phyloP scores from a whole-genome alignment of 2,113 vertebrate genomes.

The Gobius niger region DNA sequence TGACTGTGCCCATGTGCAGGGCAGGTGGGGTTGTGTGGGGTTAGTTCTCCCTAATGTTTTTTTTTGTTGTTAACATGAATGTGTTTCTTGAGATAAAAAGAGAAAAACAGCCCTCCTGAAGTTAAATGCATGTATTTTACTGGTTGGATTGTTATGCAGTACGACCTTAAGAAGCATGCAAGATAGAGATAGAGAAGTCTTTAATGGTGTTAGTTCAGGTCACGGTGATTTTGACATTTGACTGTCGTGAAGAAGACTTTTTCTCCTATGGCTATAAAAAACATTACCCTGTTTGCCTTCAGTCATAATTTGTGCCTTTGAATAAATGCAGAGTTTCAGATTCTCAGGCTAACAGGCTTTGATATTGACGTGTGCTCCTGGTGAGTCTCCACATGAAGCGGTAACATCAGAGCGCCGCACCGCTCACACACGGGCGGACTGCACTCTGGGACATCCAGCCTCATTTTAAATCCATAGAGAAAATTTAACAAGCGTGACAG shows the following conservation, averaged over 20 bases:
- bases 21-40: too few species aligned
- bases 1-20: too few species aligned
- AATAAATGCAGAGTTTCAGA: constrained; percentile 54
- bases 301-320: constrained; percentile 34
- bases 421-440: constrained; percentile 29
- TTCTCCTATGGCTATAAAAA: background rate
- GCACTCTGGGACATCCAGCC: constrained; percentile 26
- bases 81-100: too few species aligned
- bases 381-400: constrained; percentile 47
- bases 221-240: background rate
- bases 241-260: background rate
- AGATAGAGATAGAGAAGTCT: too few species aligned
- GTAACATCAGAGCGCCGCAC: constrained; percentile 38
- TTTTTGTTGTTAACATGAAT: too few species aligned
- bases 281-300: constrained; percentile 27
- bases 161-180: too few species aligned
- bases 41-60: too few species aligned
- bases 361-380: constrained; percentile 53
- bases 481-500: constrained; percentile 53
- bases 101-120: too few species aligned
- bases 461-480: constrained; percentile 57
- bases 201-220: background rate
- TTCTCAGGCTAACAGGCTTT: constrained; percentile 41
- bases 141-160: too few species aligned
- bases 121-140: too few species aligned